Conservation (phyloP, 2,797 vertebrate species). For the Hafferia zeledoni region DNA sequence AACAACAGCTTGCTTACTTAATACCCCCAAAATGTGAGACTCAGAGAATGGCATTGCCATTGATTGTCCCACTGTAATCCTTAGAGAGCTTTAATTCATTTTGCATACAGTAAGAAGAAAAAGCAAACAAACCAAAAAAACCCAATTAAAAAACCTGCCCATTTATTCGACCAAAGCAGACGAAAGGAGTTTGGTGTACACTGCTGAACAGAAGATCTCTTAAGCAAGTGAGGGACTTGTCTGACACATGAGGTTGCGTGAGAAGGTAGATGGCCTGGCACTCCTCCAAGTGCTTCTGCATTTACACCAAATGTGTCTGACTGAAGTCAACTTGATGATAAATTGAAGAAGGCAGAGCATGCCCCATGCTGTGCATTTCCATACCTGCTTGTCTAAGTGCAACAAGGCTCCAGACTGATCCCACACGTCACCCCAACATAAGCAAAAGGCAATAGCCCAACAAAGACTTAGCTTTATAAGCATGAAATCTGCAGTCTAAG, state of each 20-base stretch:
- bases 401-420: background rate
- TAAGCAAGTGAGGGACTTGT: background rate
- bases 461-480: background rate
- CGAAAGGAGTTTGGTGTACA: background rate
- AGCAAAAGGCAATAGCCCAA: background rate
- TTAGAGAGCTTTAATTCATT: background rate
- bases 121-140: background rate
- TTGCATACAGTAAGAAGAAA: background rate
- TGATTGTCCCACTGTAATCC: background rate
- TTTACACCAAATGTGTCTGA: fast-evolving
- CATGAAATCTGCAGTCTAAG: background rate
- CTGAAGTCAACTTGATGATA: background rate
- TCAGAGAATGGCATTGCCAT: background rate
- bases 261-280: background rate
- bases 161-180: background rate
- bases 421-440: background rate
- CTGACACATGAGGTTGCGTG: fast-evolving
- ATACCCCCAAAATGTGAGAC: background rate
- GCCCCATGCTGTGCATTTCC: background rate
- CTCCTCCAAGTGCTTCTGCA: background rate
- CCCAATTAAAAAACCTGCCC: fast-evolving
- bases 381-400: background rate
- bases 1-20: background rate
- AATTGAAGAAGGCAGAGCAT: background rate
- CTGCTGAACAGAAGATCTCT: background rate